Evolutionary conservation across 2,113 vertebrate species (phyloP).

Genomic region (Thomomys bottae): DNA sequence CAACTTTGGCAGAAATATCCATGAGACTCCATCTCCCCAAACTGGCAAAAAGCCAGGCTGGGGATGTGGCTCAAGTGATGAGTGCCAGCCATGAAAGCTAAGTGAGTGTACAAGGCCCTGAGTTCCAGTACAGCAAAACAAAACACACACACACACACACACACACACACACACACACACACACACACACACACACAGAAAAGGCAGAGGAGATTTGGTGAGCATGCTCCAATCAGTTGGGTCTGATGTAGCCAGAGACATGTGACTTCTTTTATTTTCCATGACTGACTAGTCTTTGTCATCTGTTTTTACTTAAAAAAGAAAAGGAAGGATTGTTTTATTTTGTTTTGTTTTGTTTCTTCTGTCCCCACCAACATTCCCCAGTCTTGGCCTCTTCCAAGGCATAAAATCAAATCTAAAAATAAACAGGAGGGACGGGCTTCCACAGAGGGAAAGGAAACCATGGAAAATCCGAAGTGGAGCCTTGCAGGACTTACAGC

Average conservation of each 20-base stretch:
- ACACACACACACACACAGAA: too few species aligned
- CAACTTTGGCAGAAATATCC: too few species aligned
- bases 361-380: not conserved
- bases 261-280: conserved; percentile 48
- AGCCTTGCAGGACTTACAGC: conserved; percentile 18
- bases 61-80: too few species aligned
- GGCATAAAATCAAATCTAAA: conserved; percentile 72
- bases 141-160: too few species aligned
- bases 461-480: conserved; percentile 63
- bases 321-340: not conserved
- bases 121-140: too few species aligned
- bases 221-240: too few species aligned
- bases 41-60: too few species aligned
- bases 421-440: conserved; percentile 78
- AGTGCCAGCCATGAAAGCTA: too few species aligned
- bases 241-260: not conserved
- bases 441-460: conserved; percentile 78
- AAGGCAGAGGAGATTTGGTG: not conserved
- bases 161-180: too few species aligned
- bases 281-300: conserved; percentile 61
- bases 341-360: not conserved
- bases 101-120: too few species aligned
- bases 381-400: conserved; percentile 30
- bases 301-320: conserved; percentile 72
- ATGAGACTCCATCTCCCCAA: too few species aligned